phyloP scores from a whole-genome alignment of 2,888 invertebrate species.

The Mechanitis mazaeus region DNA sequence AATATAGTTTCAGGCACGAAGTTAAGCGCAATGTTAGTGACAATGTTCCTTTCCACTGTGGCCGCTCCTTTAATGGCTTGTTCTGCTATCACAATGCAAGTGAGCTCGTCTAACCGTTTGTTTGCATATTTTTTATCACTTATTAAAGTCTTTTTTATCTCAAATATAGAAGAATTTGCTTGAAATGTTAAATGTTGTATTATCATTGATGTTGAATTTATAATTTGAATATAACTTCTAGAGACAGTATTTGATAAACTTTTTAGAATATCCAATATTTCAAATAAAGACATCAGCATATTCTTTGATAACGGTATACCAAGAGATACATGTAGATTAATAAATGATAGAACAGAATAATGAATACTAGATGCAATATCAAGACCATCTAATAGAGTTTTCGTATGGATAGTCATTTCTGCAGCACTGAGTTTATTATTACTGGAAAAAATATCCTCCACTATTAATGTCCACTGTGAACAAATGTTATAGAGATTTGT shows the following conservation, averaged over 20 bases:
- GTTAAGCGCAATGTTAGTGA: constrained; percentile 81
- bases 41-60: constrained; percentile 79
- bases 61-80: constrained; percentile 79
- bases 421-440: constrained; percentile 59
- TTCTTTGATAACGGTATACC: constrained; percentile 87
- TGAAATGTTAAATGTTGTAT: constrained; percentile 88
- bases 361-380: constrained; percentile 81
- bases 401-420: constrained; percentile 65
- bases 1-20: constrained; percentile 79
- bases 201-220: constrained; percentile 84
- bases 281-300: constrained; percentile 84
- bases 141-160: constrained; percentile 81
- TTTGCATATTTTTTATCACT: constrained; percentile 80
- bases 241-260: constrained; percentile 83
- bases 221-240: constrained; percentile 81
- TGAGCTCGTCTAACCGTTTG: constrained; percentile 81
- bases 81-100: constrained; percentile 85
- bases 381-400: constrained; percentile 75
- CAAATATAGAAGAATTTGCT: constrained; percentile 80
- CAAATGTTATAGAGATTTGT: constrained; percentile 55
- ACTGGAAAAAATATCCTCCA: constrained; percentile 58
- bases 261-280: constrained; percentile 88
- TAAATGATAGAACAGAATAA: constrained; percentile 69
- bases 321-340: constrained; percentile 82
- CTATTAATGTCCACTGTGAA: constrained; percentile 57